Evolutionary conservation across 2,888 invertebrate genomes (phyloP).

Genomic region (Xestoiulus laeticollis): DNA sequence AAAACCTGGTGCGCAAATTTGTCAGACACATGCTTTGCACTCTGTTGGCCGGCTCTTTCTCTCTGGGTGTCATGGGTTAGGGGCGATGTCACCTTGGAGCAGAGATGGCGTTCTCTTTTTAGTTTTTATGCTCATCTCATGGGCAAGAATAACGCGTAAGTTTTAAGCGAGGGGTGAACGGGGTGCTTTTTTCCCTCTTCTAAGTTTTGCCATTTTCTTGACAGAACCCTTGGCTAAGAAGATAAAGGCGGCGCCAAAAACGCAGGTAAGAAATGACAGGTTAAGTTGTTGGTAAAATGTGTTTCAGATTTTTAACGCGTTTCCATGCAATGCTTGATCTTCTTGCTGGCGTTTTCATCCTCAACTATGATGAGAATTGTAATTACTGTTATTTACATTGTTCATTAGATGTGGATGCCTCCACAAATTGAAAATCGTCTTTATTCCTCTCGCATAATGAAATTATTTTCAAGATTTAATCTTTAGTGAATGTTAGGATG

Average conservation of each 20-base stretch:
- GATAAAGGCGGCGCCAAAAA: not conserved
- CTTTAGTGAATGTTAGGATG: too few relatives aligned
- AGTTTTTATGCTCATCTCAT: not conserved
- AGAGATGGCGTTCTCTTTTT: not conserved
- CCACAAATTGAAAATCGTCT: too few relatives aligned
- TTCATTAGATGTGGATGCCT: too few relatives aligned
- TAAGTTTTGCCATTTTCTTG: not conserved
- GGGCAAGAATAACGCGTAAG: not conserved
- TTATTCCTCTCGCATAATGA: too few relatives aligned
- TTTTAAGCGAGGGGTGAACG: not conserved
- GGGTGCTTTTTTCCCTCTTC: not conserved
- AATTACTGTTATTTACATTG: too few relatives aligned
- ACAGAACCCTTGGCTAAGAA: not conserved
- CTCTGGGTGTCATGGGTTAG: not conserved
- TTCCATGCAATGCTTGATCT: too few relatives aligned
- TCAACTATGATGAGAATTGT: too few relatives aligned
- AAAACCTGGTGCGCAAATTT: constrained; percentile 54
- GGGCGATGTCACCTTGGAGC: not conserved
- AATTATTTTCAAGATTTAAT: too few relatives aligned
- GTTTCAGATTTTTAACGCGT: too few relatives aligned
- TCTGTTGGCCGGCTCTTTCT: constrained; percentile 32
- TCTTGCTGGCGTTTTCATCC: too few relatives aligned
- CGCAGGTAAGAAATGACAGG: not conserved
- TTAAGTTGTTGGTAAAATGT: not conserved
- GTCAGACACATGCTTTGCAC: constrained; percentile 47